These are phyloP conservation scores for Takifugu rubripes DNA, from an alignment of 2,797 vertebrate species.

Conservation along the genomic window DNA sequence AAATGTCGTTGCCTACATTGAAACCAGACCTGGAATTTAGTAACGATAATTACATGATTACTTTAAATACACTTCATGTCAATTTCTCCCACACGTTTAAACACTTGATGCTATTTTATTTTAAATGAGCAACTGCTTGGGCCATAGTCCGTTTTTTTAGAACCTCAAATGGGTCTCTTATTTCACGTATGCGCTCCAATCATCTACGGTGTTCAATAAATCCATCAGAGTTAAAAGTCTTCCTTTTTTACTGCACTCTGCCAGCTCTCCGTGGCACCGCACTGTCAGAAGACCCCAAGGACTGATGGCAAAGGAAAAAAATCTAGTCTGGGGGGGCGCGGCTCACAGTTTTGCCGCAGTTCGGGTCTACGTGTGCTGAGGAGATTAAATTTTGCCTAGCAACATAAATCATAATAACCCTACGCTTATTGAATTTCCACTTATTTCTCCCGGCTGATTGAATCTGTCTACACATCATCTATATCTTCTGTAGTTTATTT, in stretches of 20 bases:
- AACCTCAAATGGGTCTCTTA: no score
- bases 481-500: neutral
- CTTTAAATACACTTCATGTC: no score
- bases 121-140: no score
- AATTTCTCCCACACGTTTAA: no score
- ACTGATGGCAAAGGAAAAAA: constrained; percentile 64
- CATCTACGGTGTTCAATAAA: neutral
- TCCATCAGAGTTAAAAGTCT: constrained; percentile 47
- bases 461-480: neutral
- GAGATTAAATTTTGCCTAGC: constrained; percentile 67
- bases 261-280: constrained; percentile 58
- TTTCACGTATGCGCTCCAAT: no score
- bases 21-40: no score
- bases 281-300: constrained; percentile 70
- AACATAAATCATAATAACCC: constrained; percentile 60
- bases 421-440: constrained; percentile 11
- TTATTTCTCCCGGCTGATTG: neutral
- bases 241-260: constrained; percentile 15
- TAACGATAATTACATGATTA: no score
- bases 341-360: constrained; percentile 78
- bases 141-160: no score
- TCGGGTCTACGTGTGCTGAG: constrained; percentile 61
- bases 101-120: no score
- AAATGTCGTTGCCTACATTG: no score
- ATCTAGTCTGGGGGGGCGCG: constrained; percentile 71